Conservation (phyloP, 2,888 invertebrate species). For the Polyommatus iphigenia region DNA sequence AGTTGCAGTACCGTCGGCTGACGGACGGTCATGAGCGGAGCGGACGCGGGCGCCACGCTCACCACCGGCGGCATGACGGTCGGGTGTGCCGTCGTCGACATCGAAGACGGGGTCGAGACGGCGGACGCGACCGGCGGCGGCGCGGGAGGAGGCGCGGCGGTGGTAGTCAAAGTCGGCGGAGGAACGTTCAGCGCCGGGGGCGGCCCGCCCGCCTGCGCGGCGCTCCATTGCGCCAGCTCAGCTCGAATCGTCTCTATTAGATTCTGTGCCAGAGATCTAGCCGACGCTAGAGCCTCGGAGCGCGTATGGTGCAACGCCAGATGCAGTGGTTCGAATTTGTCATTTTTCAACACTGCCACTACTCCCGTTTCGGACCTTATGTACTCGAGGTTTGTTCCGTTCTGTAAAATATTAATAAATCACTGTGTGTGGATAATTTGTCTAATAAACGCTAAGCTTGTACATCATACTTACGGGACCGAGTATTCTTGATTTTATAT, state of each 20-base stretch:
- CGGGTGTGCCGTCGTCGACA: conserved; percentile 59
- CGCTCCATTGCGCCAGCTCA: conserved; percentile 76
- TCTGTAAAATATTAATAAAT: conserved; percentile 57
- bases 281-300: conserved; percentile 84
- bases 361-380: conserved; percentile 89
- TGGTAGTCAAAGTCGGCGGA: conserved; percentile 64
- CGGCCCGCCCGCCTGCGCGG: conserved; percentile 67
- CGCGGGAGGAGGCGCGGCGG: conserved; percentile 58
- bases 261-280: conserved; percentile 85
- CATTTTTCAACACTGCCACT: conserved; percentile 85
- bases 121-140: conserved; percentile 61
- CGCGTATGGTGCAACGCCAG: conserved; percentile 87
- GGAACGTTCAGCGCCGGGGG: conserved; percentile 69
- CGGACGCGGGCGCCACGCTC: conserved; percentile 63
- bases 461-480: conserved; percentile 73
- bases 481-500: conserved; percentile 86
- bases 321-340: conserved; percentile 86
- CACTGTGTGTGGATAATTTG: neutral
- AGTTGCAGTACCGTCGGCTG: conserved; percentile 71
- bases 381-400: conserved; percentile 87
- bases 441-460: conserved; percentile 37
- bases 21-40: conserved; percentile 73
- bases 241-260: conserved; percentile 88
- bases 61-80: conserved; percentile 66
- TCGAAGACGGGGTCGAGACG: conserved; percentile 57